These are phyloP conservation scores for Dexiosoma caninum DNA, from an alignment of 2,888 invertebrate genomes.

Conservation along the genomic window DNA sequence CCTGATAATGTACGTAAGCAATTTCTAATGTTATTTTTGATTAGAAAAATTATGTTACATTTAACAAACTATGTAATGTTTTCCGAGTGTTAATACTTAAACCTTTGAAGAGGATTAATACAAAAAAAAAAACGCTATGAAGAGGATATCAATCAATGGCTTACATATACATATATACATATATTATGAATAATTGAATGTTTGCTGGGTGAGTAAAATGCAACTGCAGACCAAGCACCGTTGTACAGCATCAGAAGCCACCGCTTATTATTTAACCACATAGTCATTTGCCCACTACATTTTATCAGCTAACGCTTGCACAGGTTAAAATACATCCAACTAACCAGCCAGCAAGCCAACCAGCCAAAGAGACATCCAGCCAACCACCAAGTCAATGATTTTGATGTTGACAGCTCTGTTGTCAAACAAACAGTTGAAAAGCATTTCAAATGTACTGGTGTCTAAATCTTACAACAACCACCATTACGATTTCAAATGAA, in stretches of 20 bases:
- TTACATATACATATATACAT: no score
- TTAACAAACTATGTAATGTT: no score
- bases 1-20: no score
- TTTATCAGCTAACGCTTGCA: constrained; percentile 46
- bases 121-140: no score
- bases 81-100: no score
- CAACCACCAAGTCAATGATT: constrained; percentile 50
- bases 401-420: constrained; percentile 61
- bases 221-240: constrained; percentile 4
- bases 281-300: constrained; percentile 45
- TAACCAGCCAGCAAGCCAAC: background rate
- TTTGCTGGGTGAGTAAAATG: constrained; percentile 7
- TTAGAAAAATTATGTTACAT: no score
- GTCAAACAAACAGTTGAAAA: constrained; percentile 61
- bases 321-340: constrained; percentile 12
- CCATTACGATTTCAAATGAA: constrained; percentile 27
- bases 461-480: constrained; percentile 11
- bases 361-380: constrained; percentile 35
- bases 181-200: background rate
- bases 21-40: no score
- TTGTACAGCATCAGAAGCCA: constrained; percentile 49
- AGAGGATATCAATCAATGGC: no score
- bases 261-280: constrained; percentile 43
- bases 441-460: constrained; percentile 48
- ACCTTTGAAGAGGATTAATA: no score